These are phyloP conservation scores for Lycorma delicatula DNA, from an alignment of 1,140 invertebrate species.

Conservation along the genomic window DNA sequence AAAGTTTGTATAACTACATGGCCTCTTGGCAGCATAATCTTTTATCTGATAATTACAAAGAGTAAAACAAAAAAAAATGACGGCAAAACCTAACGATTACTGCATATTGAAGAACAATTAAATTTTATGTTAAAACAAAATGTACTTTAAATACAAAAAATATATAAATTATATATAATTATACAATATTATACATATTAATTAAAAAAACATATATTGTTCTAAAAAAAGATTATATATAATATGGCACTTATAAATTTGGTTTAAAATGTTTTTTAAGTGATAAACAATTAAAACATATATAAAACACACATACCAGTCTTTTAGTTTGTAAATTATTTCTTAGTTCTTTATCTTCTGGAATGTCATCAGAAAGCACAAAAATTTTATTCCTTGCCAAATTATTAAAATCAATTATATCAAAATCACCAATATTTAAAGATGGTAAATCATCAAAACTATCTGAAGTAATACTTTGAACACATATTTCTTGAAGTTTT, in stretches of 20 bases:
- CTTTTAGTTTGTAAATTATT: background rate
- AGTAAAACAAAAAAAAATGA: too few relatives aligned
- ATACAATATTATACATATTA: background rate
- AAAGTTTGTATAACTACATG: too few relatives aligned
- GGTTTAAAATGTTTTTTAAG: background rate
- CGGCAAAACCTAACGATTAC: too few relatives aligned
- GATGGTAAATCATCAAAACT: too few relatives aligned
- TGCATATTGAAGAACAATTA: too few relatives aligned
- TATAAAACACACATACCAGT: background rate
- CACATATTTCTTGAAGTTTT: background rate
- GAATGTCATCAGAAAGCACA: background rate
- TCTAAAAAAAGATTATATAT: background rate
- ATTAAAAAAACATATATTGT: background rate
- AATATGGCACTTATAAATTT: background rate
- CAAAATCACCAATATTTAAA: too few relatives aligned
- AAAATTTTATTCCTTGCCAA: background rate
- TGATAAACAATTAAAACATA: background rate
- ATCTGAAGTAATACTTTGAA: too few relatives aligned
- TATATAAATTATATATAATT: background rate
- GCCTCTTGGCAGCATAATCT: too few relatives aligned
- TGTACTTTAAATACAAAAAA: too few relatives aligned
- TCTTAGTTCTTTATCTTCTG: constrained; percentile 1
- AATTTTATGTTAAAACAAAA: too few relatives aligned
- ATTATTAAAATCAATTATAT: too few relatives aligned
- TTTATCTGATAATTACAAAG: too few relatives aligned